Evolutionary conservation across 2,888 invertebrate genomes (phyloP), one percentile per base, ranked within the genome.

Genomic region (Entomobrya proxima): DNA sequence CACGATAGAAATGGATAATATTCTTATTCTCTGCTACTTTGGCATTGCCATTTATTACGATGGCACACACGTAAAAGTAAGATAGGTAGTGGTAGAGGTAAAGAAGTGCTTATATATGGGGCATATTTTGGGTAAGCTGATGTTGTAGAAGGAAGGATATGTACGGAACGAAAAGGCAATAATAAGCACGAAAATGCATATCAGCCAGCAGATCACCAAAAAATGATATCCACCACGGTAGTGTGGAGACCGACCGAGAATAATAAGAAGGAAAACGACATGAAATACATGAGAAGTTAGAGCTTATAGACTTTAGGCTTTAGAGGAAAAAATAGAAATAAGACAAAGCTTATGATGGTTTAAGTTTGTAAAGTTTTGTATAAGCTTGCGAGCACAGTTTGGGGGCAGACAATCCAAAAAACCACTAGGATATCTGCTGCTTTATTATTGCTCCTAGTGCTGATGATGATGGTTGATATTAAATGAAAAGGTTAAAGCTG

Each of bases 181-280:
- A 67, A 67, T 40, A 64, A 64, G 30, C 30, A 21, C 21, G 35
- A 21, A 18, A 32, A 37, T 35, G 55, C 55, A 64, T 64, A 64
- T 64, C 64, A 35, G 11, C 44, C 2, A 69, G 61, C 52, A 76
- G 76, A 76, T 76, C 55, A 77, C 32, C 77, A 77, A 18, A 6
- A 77, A 77, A 61, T 77, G 77, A 77, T 77, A 77, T 77, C 77
- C 77, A 61, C 77, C 77, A n/a, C n/a, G n/a, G n/a, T n/a, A n/a
- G 77, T 58, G 76, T 64, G 64, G 64, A 64, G 64, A 35, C 64
- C 35, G n/a, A 15, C n/a, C 44, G n/a, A 44, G 15, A 44, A 44
- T n/a, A 44, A 9, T 44, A 44, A 58, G 30, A 30, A 32, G 15
- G 64, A 35, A 35, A 64, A 55, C 27, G 55, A 55, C 55, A 55